Evolutionary conservation across 2,113 vertebrate genomes (phyloP).

Genomic region (Semicossyphus pulcher): DNA sequence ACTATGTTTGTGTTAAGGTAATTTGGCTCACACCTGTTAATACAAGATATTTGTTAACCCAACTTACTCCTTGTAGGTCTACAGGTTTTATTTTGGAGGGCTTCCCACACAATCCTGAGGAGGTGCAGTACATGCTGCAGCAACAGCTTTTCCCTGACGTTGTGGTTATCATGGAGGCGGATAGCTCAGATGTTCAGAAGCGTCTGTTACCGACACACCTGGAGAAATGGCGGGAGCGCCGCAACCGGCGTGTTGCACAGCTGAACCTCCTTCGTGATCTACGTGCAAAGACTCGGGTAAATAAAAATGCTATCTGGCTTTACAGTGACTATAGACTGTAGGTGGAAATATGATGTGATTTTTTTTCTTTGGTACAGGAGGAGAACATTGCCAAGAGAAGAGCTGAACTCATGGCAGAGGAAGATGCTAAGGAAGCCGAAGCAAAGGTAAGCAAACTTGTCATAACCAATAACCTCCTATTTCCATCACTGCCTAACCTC

Average conservation of each 20-base stretch:
- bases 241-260: conserved; percentile 71
- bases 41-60: neutral
- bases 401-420: conserved; percentile 87
- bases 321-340: neutral
- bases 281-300: conserved; percentile 85
- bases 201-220: conserved; percentile 86
- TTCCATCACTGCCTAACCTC: neutral
- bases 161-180: conserved; percentile 82
- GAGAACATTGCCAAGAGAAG: conserved; percentile 87
- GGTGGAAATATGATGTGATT: neutral
- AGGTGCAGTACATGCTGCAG: conserved; percentile 86
- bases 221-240: conserved; percentile 84
- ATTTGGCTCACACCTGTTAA: neutral
- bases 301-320: conserved; percentile 1
- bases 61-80: conserved; percentile 81
- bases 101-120: conserved; percentile 87
- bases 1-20: neutral
- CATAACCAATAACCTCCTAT: neutral
- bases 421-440: conserved; percentile 18
- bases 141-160: conserved; percentile 89
- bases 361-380: conserved; percentile 76
- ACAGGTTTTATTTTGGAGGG: conserved; percentile 95
- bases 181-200: conserved; percentile 82
- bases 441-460: conserved; percentile 25
- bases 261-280: conserved; percentile 81